A percentile compares a stretch with the other conserved stretches of the same genome.
Evolutionary conservation across 2,797 vertebrate species (phyloP).

Genomic region (Acanthopagrus latus): DNA sequence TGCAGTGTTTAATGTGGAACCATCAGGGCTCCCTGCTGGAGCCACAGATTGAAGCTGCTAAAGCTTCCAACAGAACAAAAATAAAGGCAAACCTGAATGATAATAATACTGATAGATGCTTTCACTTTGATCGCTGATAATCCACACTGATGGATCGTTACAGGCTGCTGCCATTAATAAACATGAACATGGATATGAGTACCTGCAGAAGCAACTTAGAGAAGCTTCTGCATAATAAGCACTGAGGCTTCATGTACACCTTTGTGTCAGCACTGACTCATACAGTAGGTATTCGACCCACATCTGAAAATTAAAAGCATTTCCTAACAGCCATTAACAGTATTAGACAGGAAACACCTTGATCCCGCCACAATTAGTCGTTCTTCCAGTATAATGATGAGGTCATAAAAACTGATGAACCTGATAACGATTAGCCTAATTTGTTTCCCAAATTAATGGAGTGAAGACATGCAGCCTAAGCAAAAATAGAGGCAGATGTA

Average conservation of each 20-base stretch:
- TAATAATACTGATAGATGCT: too few relatives aligned
- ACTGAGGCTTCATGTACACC: background rate
- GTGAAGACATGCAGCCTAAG: conserved; percentile 46
- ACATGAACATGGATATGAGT: background rate
- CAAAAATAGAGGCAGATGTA: conserved; percentile 45
- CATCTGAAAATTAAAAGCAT: conserved; percentile 21
- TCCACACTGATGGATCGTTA: too few relatives aligned
- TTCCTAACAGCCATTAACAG: conserved; percentile 49
- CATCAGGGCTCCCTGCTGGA: too few relatives aligned
- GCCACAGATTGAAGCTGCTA: too few relatives aligned
- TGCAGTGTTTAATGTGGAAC: too few relatives aligned
- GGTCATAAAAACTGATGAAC: conserved; percentile 69
- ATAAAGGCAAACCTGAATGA: too few relatives aligned
- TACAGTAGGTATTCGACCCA: conserved; percentile 10
- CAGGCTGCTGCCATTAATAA: too few relatives aligned
- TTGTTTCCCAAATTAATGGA: conserved; percentile 57
- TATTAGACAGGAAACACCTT: conserved; percentile 58
- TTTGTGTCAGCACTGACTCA: conserved; percentile 20
- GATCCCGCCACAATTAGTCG: conserved; percentile 60
- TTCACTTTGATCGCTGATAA: too few relatives aligned
- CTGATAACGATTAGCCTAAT: conserved; percentile 62
- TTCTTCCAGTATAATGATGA: conserved; percentile 55
- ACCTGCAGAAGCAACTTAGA: background rate
- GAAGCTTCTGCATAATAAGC: conserved; percentile 4
- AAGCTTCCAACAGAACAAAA: too few relatives aligned